These are phyloP conservation scores for Machimus atricapillus DNA, from an alignment of 2,888 invertebrate genomes.

Conservation along the genomic window DNA sequence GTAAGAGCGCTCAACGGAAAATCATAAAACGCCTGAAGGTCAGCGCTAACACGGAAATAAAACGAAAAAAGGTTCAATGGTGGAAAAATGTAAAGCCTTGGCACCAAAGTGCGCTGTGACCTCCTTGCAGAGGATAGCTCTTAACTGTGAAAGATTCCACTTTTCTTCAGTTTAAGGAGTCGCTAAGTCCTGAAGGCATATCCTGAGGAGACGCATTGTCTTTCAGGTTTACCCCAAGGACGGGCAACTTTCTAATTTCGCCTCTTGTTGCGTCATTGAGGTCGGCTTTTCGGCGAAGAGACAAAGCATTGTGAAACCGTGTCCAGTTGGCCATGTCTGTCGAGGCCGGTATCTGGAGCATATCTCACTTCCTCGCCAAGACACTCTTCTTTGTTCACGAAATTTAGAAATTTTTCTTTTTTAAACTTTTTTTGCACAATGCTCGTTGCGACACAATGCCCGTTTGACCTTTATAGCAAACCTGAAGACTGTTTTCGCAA, in stretches of 20 bases:
- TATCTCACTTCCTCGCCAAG: not conserved
- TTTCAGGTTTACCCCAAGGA: not conserved
- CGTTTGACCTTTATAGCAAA: constrained; percentile 9
- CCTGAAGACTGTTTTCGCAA: constrained; percentile 1
- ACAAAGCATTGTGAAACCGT: constrained; percentile 15
- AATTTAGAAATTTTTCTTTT: not conserved
- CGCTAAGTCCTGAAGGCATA: not conserved
- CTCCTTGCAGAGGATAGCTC: not conserved
- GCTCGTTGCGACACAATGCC: not conserved
- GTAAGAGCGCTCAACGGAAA: constrained; percentile 10
- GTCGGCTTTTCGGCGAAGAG: constrained; percentile 1
- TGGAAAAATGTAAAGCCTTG: not conserved
- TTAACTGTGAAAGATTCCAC: not conserved
- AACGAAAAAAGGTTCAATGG: not conserved
- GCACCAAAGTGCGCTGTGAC: not conserved
- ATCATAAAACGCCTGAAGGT: constrained; percentile 15
- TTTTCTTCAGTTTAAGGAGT: not conserved
- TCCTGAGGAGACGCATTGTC: not conserved
- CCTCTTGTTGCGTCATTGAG: constrained; percentile 8
- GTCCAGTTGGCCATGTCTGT: constrained; percentile 20
- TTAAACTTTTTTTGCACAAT: not conserved
- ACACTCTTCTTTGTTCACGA: not conserved
- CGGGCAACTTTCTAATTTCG: constrained; percentile 20
- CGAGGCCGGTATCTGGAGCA: constrained; percentile 18
- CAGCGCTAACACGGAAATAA: not conserved